These are phyloP conservation scores for Acropora tenuis DNA, from an alignment of 64 coral and sea anemone species.

Conservation along the genomic window DNA sequence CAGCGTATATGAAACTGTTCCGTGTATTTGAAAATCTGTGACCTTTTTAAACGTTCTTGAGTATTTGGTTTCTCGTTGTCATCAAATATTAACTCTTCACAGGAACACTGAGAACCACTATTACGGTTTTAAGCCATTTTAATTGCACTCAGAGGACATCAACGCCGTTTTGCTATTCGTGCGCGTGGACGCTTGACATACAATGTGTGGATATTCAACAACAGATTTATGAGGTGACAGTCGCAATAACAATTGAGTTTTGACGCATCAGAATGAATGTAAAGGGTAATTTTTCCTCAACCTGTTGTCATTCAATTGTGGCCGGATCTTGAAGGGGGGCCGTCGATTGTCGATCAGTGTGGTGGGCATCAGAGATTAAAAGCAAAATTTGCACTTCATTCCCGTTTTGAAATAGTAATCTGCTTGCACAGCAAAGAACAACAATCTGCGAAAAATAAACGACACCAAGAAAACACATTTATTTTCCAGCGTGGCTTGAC, in stretches of 20 bases:
- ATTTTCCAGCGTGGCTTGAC: background rate
- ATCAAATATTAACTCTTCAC: background rate
- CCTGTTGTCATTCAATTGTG: background rate
- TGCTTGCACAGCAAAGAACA: background rate
- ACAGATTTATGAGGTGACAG: constrained; percentile 12
- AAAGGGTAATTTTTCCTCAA: background rate
- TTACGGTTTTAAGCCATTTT: background rate
- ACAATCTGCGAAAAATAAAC: background rate
- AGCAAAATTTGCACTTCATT: background rate
- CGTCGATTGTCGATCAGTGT: background rate
- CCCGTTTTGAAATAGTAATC: background rate
- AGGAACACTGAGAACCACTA: background rate
- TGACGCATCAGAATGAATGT: constrained; percentile 1
- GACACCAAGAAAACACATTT: background rate
- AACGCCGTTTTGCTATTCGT: background rate
- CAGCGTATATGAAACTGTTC: background rate
- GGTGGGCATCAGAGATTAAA: background rate
- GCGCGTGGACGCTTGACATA: background rate
- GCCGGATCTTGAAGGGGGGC: background rate
- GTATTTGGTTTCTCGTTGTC: background rate
- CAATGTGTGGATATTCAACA: background rate
- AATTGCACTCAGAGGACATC: background rate
- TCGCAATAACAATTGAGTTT: background rate
- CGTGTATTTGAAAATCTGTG: background rate
- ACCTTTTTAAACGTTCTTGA: background rate